phyloP scores from a whole-genome alignment of 2,797 vertebrate genomes.

The Phylloscopus collybita region DNA sequence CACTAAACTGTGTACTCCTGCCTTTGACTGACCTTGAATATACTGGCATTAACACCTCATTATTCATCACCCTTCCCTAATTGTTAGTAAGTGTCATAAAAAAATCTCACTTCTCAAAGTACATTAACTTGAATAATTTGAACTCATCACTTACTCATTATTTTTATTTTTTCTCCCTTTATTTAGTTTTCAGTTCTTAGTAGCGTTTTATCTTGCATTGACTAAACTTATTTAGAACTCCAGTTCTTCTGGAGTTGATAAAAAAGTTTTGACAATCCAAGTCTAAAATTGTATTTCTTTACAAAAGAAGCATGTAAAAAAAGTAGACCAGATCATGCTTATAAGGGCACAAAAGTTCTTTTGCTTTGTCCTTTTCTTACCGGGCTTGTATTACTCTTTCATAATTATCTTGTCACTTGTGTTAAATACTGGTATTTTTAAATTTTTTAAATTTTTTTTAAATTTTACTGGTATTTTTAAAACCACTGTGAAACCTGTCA shows the following conservation, averaged over 20 bases:
- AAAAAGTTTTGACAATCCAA: slow-evolving; percentile 3
- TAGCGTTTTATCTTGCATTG: not conserved
- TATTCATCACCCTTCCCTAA: not conserved
- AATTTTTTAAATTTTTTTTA: too few relatives aligned
- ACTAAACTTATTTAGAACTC: not conserved
- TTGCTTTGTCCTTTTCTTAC: slow-evolving; percentile 25
- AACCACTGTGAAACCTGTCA: slow-evolving; percentile 16
- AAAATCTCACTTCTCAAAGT: not conserved
- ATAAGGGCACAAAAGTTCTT: not conserved
- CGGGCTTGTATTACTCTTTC: not conserved
- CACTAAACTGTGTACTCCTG: not conserved
- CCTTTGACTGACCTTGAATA: not conserved
- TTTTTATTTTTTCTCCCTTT: not conserved
- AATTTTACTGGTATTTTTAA: slow-evolving; percentile 46
- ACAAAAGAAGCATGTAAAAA: not conserved
- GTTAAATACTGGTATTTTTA: slow-evolving; percentile 42
- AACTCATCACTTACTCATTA: not conserved
- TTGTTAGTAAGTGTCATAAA: not conserved
- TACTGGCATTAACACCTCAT: not conserved
- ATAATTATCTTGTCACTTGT: slow-evolving; percentile 30
- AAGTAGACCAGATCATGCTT: not conserved
- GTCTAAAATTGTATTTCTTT: not conserved
- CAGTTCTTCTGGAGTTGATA: not conserved
- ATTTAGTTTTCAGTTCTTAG: not conserved
- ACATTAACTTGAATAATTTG: not conserved